Evolutionary conservation across 2,113 vertebrate genomes (phyloP).

Genomic region (Grus americana): DNA sequence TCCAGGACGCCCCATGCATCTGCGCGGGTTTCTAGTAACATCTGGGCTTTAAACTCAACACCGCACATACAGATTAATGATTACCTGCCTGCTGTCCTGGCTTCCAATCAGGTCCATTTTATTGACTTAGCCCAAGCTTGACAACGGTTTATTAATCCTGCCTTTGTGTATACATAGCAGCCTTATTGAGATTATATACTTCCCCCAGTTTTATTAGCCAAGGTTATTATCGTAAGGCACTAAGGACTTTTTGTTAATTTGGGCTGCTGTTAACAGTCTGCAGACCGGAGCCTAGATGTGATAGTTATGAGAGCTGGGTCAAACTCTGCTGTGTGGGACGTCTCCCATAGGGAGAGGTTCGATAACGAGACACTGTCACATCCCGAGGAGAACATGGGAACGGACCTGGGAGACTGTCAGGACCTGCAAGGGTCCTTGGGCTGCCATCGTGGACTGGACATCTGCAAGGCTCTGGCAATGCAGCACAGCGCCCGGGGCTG

Average conservation of each 20-base stretch:
- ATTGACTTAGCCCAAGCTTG: not conserved
- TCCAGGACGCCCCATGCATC: not conserved
- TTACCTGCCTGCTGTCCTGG: slow-evolving; percentile 11
- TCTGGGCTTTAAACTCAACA: slow-evolving; percentile 9
- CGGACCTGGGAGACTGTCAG: not conserved
- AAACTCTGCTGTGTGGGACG: not conserved
- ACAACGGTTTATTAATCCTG: slow-evolving; percentile 16
- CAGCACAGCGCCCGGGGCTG: rapidly evolving
- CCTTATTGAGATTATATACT: not conserved
- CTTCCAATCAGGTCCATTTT: not conserved
- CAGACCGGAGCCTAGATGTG: not conserved
- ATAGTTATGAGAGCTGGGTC: not conserved
- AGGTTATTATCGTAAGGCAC: not conserved
- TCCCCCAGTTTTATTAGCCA: not conserved
- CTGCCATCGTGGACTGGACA: not conserved
- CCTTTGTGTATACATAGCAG: not conserved
- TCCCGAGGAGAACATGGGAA: rapidly evolving
- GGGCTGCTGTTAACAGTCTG: not conserved
- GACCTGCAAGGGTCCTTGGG: rapidly evolving
- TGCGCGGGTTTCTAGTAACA: not conserved
- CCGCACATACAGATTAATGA: not conserved
- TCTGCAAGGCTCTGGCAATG: not conserved
- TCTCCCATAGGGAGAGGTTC: not conserved
- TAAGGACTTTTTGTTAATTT: not conserved
- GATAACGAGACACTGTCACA: rapidly evolving